Base-by-base conservation (phyloP, 2,113 vertebrate genomes). In the Cacatua alba region DNA sequence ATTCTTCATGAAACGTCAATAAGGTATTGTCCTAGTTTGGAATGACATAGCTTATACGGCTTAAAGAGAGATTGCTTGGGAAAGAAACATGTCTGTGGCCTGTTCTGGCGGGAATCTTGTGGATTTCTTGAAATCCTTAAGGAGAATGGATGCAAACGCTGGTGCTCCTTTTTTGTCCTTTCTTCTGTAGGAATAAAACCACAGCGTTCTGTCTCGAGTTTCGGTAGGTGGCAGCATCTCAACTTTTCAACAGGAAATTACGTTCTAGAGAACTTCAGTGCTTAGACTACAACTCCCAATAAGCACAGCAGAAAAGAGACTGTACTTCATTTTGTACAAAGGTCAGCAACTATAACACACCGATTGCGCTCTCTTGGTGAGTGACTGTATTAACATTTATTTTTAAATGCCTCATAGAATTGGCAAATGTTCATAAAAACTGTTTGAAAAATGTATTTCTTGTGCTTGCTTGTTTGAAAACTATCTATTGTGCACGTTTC, bases 141-240 rank as follows among this genome's bases (percentile, higher is more conserved):
- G 9, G 11, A 43, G 31, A 43, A 72, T 2, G 37, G 17, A 25
- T 9, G 31, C 12, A 46, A 55, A 43, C 33, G 11, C 39, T 60
- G 1, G 17, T 11, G 26, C 33, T 35, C 17, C 4, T 41, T 53
- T 29, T 41, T 26, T 29, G 19, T 31, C 15, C 33, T 43, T 60
- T 9, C 11, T 4, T 16, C 12, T 11, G 23, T 25, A 31, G 31
- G 20, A 83, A 24, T 25, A 80, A 79, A 91, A 43, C 21, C 31
- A 9, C 13, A 10, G 21, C 44, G 39, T 5, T 10, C 11, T 65
- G 39, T 10, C 4, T 15, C 7, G 21, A 74, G 6, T 7, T 52
- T 95, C 98, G 85, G 96, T 96, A 98, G 98, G 82, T 94, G 98
- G 97, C 97, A 96, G 94, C 48, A 92, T 67, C 20, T 64, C 67